Base-by-base conservation (phyloP, 2,113 vertebrate species). In the Marmota flaviventris region DNA sequence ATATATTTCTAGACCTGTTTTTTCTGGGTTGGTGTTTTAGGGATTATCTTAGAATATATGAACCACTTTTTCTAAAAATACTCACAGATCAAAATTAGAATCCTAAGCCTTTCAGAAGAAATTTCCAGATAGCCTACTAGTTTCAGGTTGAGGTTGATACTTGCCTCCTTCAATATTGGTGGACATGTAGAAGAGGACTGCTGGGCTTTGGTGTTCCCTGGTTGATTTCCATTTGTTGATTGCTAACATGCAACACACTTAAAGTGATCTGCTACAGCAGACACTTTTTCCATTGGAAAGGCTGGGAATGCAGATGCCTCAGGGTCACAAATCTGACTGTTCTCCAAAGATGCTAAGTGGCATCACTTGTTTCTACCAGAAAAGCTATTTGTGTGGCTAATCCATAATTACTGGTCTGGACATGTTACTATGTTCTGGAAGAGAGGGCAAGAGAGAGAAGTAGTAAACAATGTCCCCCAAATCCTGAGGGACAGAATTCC, bases 11-110 rank as follows among this genome's bases (percentile, higher is more conserved):
- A 42, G 9, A 61, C 56, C 72, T 97, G 34, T 87, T 92, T 96
- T 97, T 75, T 8, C 32, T 79, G 63, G 63, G 6, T 53, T 97
- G 91, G 2, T 95, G 63, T 93, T 97, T 94, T 42, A 73, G 75
- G 48, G 70, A 42, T 24, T 76, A 16, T 86, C 20, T 94, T 65
- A 56, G 61, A 25, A 95, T 81, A 67, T 73, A 32, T 37, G 32
- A 85, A 48, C 25, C 34, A 4, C 11, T 77, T 87, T 73, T 6
- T 25, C 67, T 91, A 61, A 84, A 95, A 94, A 63, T 7, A 67
- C 34, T 82, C 53, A 65, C 4, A 65, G 53, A 73, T 94, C 51
- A 94, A 96, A 91, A 81, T 45, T 20, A 91, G 56, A 10, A 13
- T 81, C 56, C 79, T 95, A 45, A 77, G 2, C 8, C 39, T 95